Base-by-base conservation (phyloP, 53 echinoderm and acorn worm species). In the Apostichopus leukothele region DNA sequence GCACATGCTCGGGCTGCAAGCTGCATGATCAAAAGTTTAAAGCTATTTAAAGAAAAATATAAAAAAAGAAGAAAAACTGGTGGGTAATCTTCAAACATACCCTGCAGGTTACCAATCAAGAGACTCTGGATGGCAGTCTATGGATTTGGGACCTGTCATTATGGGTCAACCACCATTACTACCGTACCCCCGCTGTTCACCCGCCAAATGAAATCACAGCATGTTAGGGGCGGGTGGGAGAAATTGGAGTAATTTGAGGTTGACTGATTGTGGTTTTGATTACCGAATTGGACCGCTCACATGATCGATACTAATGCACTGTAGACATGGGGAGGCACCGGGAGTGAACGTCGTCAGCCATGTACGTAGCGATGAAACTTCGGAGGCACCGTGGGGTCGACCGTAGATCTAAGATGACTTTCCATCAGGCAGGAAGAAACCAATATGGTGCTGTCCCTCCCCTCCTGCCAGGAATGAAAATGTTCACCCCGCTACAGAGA, bases 121-220 rank as follows among this genome's bases (percentile, higher is more conserved):
- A 79, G 39, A 53, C 52, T 51, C 50, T 18, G 53, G 53, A 39
- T 52, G 53, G 79, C 19, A 79, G 79, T 53, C 79, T 53, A 79
- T 51, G 79, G 79, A 51, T 53, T 79, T 51, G 79, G 79, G 79
- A 79, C 79, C 79, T 79, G 79, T 79, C 79, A 79, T 79, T 79
- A 79, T 79, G 79, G 79, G 79, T 79, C 79, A 79, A 79, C 79
- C 79, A 79, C 79, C 79, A 79, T 79, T 79, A 79, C 79, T 79
- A 53, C 50, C 18, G 79, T 52, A 79, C 79, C 79, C 39, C 79
- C 53, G 79, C 79, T 79, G 79, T 53, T 79, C 50, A 53, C 13
- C 79, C 18, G 81, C 81, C 81, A 81, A 81, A 81, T 59, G 81
- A 54, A 59, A 22, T 81, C 81, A 81, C 81, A 81, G 81, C 81